Conservation (phyloP, 2,888 invertebrate species). For the Drosophila conformis region DNA sequence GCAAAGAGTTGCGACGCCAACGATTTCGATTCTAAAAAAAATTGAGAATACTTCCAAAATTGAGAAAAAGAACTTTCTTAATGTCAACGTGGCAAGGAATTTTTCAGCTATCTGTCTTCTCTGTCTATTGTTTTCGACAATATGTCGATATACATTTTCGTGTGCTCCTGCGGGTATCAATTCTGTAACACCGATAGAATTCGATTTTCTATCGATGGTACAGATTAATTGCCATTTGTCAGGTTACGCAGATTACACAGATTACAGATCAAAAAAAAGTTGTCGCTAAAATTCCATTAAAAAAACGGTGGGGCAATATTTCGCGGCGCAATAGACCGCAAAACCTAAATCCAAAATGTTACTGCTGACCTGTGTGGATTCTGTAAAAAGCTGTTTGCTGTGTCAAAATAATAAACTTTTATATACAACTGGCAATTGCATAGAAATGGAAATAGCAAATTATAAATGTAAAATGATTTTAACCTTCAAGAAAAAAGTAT, state of each 20-base stretch:
- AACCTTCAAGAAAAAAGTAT: background rate
- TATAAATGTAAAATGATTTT: background rate
- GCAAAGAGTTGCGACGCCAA: conserved; percentile 1
- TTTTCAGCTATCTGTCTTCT: background rate
- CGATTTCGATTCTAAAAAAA: background rate
- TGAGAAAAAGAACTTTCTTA: background rate
- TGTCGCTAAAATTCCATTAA: background rate
- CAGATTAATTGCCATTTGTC: background rate
- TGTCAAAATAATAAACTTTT: no score
- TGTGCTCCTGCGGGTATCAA: background rate
- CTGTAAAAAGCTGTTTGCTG: no score
- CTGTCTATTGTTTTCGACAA: background rate
- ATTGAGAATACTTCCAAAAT: background rate
- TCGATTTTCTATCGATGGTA: background rate
- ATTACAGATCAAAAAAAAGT: background rate
- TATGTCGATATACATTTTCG: background rate
- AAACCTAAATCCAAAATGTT: no score
- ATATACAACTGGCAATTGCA: no score
- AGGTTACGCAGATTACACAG: background rate
- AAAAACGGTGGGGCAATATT: background rate
- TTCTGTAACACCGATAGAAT: background rate
- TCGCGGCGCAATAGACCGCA: no score
- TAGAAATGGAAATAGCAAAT: background rate
- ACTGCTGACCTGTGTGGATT: no score
- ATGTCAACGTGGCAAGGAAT: background rate